Conservation (phyloP, 2,888 invertebrate genomes). For the Eupithecia pulchellata region DNA sequence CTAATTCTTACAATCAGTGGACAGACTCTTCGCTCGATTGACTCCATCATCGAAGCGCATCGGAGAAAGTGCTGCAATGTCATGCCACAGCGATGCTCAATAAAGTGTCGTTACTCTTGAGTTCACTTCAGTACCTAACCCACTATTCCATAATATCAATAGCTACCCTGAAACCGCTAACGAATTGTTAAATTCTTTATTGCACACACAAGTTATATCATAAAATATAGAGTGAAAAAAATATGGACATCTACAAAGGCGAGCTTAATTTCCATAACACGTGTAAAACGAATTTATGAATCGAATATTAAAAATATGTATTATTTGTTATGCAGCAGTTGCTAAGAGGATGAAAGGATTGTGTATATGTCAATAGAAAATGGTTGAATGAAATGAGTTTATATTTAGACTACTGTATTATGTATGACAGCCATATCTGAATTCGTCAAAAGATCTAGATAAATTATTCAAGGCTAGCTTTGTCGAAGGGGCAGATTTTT, state of each 20-base stretch:
- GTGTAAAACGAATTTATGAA: no score
- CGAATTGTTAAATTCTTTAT: no score
- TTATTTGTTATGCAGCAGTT: background rate
- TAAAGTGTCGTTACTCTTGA: constrained; percentile 3
- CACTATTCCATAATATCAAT: background rate
- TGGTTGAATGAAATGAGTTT: background rate
- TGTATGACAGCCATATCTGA: background rate
- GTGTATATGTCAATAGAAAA: background rate
- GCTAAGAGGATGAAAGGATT: no score
- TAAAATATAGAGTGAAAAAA: no score
- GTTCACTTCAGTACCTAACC: background rate
- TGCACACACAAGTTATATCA: no score
- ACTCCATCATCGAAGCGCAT: constrained; percentile 40
- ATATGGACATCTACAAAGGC: no score
- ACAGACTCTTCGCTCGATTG: constrained; percentile 34
- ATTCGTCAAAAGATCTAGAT: background rate
- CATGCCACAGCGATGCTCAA: constrained; percentile 23
- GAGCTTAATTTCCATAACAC: no score
- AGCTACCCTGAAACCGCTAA: background rate
- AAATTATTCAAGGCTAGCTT: background rate
- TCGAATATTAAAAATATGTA: background rate
- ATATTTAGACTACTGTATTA: background rate
- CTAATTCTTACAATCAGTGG: background rate
- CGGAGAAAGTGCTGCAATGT: constrained; percentile 47
- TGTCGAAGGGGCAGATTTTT: background rate